A percentile compares a stretch with the other conserved stretches of the same genome.
Conservation (phyloP, 1,140 invertebrate genomes). For the Thaumetopoea pityocampa region DNA sequence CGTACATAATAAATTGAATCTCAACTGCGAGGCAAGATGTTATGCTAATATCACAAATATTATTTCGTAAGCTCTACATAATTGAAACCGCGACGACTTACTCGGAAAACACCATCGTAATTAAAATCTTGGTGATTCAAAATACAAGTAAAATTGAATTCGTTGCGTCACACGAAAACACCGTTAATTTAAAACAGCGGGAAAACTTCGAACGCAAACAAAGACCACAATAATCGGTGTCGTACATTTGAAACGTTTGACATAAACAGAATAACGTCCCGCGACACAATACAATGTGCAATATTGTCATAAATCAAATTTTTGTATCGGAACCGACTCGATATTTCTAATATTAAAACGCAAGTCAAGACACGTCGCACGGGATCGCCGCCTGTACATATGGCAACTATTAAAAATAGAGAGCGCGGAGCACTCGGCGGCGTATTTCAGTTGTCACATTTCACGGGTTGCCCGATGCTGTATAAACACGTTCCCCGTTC, state of each 20-base stretch:
- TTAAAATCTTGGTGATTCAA: conserved; percentile 12
- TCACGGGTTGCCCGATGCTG: conserved; percentile 55
- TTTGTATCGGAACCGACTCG: conserved; percentile 44
- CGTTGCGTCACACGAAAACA: conserved; percentile 16
- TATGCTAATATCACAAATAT: conserved; percentile 13
- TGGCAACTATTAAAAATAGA: conserved; percentile 28
- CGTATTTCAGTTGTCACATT: conserved; percentile 65
- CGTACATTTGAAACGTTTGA: conserved; percentile 40
- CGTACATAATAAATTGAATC: conserved; percentile 5
- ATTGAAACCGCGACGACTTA: conserved; percentile 11
- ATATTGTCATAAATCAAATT: conserved; percentile 62
- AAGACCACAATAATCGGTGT: conserved; percentile 28
- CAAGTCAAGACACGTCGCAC: conserved; percentile 30
- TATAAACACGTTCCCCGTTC: conserved; percentile 70
- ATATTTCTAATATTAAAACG: conserved; percentile 58
- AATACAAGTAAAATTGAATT: conserved; percentile 8
- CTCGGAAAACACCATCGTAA: conserved; percentile 5
- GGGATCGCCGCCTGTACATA: conserved; percentile 37
- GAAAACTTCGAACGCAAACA: conserved; percentile 38
- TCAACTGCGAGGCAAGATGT: conserved; percentile 7
- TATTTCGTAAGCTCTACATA: conserved; percentile 10
- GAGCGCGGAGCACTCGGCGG: conserved; percentile 28
- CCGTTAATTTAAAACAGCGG: background rate
- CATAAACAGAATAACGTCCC: conserved; percentile 49
- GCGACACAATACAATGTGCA: conserved; percentile 55